Evolutionary conservation across 2,113 vertebrate genomes (phyloP).

Genomic region (Carollia perspicillata): DNA sequence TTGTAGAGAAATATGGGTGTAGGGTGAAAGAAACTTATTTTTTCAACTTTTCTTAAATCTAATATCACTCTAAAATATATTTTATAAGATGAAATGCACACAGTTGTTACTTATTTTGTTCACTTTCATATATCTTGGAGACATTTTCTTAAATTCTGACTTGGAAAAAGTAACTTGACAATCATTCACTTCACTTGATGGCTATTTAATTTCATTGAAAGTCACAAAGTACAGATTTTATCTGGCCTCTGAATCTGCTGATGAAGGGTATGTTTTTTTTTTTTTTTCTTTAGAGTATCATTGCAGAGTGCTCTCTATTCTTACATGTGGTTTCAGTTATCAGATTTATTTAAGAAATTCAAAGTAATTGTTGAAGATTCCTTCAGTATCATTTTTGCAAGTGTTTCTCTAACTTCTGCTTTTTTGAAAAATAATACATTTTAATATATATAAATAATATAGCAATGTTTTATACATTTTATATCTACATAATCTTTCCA

Average conservation of each 20-base stretch:
- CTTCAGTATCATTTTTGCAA: not conserved
- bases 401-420: not conserved
- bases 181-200: not conserved
- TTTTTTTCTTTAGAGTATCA: not conserved
- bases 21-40: not conserved
- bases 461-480: not conserved
- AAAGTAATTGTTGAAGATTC: not conserved
- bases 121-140: not conserved
- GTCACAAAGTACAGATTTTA: not conserved
- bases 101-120: not conserved
- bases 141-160: not conserved
- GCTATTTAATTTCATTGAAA: not conserved
- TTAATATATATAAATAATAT: not conserved
- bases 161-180: not conserved
- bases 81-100: not conserved
- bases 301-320: not conserved
- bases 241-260: not conserved
- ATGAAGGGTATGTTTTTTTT: not conserved
- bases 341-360: not conserved
- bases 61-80: not conserved
- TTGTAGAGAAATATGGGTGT: not conserved
- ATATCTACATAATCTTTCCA: not conserved
- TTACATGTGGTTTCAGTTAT: not conserved
- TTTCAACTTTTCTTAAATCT: not conserved
- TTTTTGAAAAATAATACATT: not conserved